Evolutionary conservation across 64 coral and sea anemone genomes (phyloP).

Genomic region (Actinia equina): DNA sequence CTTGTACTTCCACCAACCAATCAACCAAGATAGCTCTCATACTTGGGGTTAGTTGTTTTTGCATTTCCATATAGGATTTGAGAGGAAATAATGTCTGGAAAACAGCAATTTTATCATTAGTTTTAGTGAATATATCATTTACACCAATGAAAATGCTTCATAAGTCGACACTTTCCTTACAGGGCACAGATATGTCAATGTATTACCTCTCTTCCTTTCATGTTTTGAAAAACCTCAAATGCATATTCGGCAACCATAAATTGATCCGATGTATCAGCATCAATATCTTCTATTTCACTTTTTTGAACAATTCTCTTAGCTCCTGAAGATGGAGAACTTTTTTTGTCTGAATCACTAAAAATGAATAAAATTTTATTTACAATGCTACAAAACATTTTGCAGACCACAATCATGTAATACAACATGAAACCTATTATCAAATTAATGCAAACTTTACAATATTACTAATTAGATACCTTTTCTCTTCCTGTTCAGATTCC

Average conservation of each 20-base stretch:
- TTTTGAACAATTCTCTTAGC: neutral
- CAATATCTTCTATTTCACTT: slow-evolving; percentile 65
- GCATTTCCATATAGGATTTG: slow-evolving; percentile 68
- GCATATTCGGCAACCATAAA: slow-evolving; percentile 84
- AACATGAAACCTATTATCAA: no score
- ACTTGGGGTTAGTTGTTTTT: slow-evolving; percentile 61
- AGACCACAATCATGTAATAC: no score
- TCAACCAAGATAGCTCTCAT: slow-evolving; percentile 95
- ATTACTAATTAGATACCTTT: neutral
- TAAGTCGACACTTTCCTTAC: neutral
- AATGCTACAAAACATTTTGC: no score
- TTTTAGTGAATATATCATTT: neutral
- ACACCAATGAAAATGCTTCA: neutral
- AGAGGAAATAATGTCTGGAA: slow-evolving; percentile 63
- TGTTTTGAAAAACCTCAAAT: slow-evolving; percentile 78
- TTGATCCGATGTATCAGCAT: slow-evolving; percentile 68
- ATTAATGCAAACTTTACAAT: no score
- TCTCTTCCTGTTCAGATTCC: neutral
- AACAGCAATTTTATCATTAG: neutral
- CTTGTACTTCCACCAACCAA: slow-evolving; percentile 96
- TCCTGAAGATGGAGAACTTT: neutral
- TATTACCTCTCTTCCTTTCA: slow-evolving; percentile 86
- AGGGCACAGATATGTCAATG: neutral
- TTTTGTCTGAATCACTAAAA: neutral
- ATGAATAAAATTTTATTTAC: no score